Percentiles rank a stretch among this genome's conserved stretches.
Conservation (phyloP, 2,888 invertebrate species). For the Nymphalis polychloros region DNA sequence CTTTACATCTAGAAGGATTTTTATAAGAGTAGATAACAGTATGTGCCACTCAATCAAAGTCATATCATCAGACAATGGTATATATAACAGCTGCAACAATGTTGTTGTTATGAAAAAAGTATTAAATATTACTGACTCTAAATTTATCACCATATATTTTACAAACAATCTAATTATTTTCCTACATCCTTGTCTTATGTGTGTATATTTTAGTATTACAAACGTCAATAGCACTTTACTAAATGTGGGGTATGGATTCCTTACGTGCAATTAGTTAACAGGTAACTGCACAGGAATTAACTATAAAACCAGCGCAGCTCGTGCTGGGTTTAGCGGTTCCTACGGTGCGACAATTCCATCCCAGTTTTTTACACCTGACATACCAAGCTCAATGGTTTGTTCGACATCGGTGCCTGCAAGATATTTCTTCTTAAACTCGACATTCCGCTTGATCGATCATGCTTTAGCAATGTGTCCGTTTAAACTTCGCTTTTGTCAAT, state of each 20-base stretch:
- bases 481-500: slow-evolving; percentile 5
- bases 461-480: slow-evolving; percentile 37
- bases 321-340: slow-evolving; percentile 25
- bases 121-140: too few species aligned
- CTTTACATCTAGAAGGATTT: too few species aligned
- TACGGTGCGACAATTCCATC: slow-evolving; percentile 30
- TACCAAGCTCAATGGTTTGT: slow-evolving; percentile 42
- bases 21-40: too few species aligned
- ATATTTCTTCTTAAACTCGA: slow-evolving; percentile 56
- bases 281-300: neutral
- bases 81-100: too few species aligned
- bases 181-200: neutral
- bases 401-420: slow-evolving; percentile 52
- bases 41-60: too few species aligned
- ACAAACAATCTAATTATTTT: too few species aligned
- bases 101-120: too few species aligned
- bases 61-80: too few species aligned
- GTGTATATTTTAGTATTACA: too few species aligned
- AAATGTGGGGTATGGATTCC: too few species aligned
- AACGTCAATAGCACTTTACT: too few species aligned
- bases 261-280: neutral
- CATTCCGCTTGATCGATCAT: slow-evolving; percentile 59
- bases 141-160: too few species aligned
- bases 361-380: slow-evolving; percentile 47
- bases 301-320: slow-evolving; percentile 7